Evolutionary conservation across 2,113 vertebrate genomes (phyloP).

Genomic region (Pteronura brasiliensis): DNA sequence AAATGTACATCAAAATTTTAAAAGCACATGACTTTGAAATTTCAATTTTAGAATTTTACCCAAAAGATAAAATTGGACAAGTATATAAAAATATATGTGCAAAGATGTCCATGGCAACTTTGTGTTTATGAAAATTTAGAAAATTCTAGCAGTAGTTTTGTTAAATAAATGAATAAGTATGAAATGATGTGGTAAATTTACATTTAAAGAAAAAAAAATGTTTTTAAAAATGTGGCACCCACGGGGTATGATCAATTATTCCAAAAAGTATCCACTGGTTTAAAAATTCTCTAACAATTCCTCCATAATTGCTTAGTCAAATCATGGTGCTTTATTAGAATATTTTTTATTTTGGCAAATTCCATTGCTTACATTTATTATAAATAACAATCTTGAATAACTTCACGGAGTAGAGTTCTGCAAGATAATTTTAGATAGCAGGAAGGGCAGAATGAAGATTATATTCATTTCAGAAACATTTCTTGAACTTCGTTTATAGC

Average conservation of each 20-base stretch:
- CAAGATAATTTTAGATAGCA: not conserved
- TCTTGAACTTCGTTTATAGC: not conserved
- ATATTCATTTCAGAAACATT: constrained; percentile 11
- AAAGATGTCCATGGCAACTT: not conserved
- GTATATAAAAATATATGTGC: not conserved
- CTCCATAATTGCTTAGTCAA: not conserved
- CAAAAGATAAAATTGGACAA: not conserved
- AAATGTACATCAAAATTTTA: not conserved
- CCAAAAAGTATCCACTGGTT: not conserved
- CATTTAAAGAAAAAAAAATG: not conserved
- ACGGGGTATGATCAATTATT: not conserved
- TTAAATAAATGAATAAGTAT: not conserved
- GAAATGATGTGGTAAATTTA: not conserved
- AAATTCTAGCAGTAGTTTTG: not conserved
- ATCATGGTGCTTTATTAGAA: not conserved
- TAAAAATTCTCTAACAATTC: not conserved
- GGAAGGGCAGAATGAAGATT: not conserved
- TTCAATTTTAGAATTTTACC: constrained; percentile 35
- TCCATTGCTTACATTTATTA: not conserved
- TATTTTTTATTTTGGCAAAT: not conserved
- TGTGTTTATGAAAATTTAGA: not conserved
- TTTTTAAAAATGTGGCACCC: not conserved
- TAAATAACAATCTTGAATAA: not conserved
- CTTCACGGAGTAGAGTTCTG: not conserved
- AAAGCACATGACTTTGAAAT: constrained; percentile 39